Evolutionary conservation across 2,113 vertebrate species (phyloP).

Genomic region (Phoxinus phoxinus): DNA sequence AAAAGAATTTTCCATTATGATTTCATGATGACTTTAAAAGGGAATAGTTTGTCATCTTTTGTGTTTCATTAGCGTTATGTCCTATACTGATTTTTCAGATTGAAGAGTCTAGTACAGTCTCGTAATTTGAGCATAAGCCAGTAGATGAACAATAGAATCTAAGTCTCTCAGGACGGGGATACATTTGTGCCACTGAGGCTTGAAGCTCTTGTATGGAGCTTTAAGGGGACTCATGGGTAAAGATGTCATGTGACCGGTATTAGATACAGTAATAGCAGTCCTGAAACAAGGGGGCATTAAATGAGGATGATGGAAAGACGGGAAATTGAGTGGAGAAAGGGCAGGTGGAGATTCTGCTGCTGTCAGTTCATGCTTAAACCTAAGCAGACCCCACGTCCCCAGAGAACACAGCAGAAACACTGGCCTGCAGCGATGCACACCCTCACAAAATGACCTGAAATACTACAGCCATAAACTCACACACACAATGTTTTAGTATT

Average conservation of each 20-base stretch:
- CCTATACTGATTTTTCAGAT: background rate
- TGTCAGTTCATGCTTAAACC: slow-evolving; percentile 9
- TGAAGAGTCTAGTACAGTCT: background rate
- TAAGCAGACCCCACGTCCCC: background rate
- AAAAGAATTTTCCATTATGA: too few relatives aligned
- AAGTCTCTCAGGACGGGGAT: background rate
- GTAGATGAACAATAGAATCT: background rate
- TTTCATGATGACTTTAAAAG: background rate
- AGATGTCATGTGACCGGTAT: background rate
- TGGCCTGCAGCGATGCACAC: background rate
- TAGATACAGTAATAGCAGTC: background rate
- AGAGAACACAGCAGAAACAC: background rate
- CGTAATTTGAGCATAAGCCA: background rate
- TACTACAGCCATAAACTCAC: slow-evolving; percentile 25
- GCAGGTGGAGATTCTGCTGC: slow-evolving; percentile 11
- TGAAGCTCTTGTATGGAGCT: background rate
- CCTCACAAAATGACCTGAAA: background rate
- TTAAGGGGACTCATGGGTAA: slow-evolving; percentile 14
- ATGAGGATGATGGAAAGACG: background rate
- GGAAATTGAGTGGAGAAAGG: background rate
- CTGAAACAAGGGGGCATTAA: slow-evolving; percentile 2
- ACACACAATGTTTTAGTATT: slow-evolving; percentile 3
- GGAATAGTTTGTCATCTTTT: background rate
- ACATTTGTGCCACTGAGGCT: background rate
- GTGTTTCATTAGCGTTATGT: background rate